Conservation (phyloP, 2,113 vertebrate species). For the Rhombomys opimus region DNA sequence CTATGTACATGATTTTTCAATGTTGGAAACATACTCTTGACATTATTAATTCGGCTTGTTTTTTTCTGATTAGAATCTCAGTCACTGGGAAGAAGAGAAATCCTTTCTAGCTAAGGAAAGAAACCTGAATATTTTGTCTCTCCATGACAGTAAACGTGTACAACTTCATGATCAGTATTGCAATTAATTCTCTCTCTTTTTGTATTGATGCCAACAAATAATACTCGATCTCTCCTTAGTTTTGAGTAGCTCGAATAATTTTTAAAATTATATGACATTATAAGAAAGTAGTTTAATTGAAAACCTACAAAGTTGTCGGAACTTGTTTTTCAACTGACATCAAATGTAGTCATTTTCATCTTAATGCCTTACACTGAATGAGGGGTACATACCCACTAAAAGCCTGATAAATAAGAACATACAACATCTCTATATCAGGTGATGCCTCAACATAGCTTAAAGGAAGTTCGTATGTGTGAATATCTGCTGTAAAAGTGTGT, state of each 20-base stretch:
- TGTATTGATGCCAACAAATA: background rate
- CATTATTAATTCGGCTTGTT: background rate
- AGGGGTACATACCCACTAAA: background rate
- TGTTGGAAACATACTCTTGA: background rate
- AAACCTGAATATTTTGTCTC: background rate
- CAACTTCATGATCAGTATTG: background rate
- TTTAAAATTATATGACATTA: background rate
- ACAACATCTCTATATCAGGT: background rate
- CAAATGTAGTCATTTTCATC: background rate
- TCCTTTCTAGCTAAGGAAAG: background rate
- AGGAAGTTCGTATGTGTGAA: background rate
- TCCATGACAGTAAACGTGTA: background rate
- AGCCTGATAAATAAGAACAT: background rate
- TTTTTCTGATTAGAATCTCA: background rate
- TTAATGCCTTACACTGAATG: background rate
- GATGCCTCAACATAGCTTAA: background rate
- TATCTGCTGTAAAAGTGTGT: background rate
- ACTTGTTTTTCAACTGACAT: background rate
- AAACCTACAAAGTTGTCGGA: background rate
- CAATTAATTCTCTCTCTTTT: background rate
- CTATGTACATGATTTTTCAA: background rate
- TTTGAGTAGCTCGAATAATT: background rate
- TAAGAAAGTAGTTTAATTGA: background rate
- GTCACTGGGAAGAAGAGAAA: background rate
- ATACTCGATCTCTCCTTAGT: background rate